These are phyloP conservation scores for Copsychus sechellarum DNA, from an alignment of 2,113 vertebrate species.

Conservation along the genomic window DNA sequence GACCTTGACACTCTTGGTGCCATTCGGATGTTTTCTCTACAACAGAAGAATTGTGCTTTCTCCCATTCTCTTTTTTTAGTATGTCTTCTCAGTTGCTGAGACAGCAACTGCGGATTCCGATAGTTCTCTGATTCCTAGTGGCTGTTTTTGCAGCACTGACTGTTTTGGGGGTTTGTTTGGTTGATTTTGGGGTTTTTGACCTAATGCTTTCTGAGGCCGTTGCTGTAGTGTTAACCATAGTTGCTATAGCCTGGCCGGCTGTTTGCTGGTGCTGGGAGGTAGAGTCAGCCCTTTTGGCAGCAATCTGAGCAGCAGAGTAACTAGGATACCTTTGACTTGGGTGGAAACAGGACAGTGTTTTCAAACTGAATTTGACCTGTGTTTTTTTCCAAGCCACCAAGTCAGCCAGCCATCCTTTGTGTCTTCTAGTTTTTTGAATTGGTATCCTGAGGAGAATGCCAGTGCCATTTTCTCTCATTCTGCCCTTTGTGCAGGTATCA, in stretches of 20 bases:
- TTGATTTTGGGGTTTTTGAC: not conserved
- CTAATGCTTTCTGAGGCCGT: not conserved
- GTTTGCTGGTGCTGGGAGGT: not conserved
- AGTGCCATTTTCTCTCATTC: not conserved
- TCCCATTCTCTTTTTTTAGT: not conserved
- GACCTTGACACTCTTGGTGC: not conserved
- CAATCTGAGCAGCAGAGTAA: not conserved
- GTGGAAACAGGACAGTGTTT: not conserved
- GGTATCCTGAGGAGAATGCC: not conserved
- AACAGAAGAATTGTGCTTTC: not conserved
- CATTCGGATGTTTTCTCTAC: not conserved
- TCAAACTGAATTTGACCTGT: accelerated
- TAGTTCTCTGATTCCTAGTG: not conserved
- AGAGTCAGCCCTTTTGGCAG: not conserved
- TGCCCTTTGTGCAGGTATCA: accelerated
- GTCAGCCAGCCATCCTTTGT: not conserved
- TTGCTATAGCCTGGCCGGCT: not conserved
- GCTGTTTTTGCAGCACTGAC: not conserved
- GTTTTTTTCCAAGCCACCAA: not conserved
- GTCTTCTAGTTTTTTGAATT: not conserved
- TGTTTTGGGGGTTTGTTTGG: not conserved
- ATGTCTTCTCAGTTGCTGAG: not conserved
- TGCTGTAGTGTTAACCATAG: accelerated
- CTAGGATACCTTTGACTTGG: accelerated
- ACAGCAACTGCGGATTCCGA: not conserved